A percentile compares a stretch with the other conserved stretches of the same genome.
These are phyloP conservation scores for Sebastolobus alascanus DNA, from an alignment of 2,797 vertebrate genomes.

Conservation along the genomic window DNA sequence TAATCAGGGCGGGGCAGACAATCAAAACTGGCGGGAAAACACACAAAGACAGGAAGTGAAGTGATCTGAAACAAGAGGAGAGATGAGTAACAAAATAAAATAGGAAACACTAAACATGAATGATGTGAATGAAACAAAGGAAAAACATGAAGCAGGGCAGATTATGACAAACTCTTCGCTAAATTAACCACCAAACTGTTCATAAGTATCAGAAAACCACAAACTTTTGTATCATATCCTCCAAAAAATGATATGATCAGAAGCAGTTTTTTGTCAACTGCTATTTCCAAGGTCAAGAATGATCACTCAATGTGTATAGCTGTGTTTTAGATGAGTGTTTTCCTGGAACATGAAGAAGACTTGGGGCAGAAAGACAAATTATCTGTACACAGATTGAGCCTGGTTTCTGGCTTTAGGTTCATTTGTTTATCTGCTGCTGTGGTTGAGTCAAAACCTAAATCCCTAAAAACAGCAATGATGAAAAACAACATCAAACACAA, in stretches of 20 bases:
- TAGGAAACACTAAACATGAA: neutral
- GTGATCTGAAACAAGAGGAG: neutral
- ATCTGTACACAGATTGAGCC: neutral
- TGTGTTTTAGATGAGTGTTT: neutral
- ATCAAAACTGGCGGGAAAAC: neutral
- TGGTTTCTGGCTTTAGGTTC: neutral
- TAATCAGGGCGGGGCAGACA: neutral
- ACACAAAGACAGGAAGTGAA: neutral
- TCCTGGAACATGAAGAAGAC: neutral
- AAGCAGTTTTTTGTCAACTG: neutral
- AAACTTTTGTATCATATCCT: neutral
- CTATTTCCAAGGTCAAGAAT: neutral
- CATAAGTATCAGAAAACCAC: neutral
- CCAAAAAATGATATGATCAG: neutral
- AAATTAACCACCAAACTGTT: neutral
- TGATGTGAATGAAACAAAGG: neutral
- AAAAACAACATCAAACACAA: conserved; percentile 29
- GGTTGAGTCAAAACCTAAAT: conserved; percentile 29
- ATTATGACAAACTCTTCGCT: neutral
- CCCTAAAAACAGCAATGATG: conserved; percentile 2
- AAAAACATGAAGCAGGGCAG: neutral
- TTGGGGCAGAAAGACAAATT: conserved; percentile 4
- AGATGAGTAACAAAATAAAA: neutral
- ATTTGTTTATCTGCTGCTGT: conserved; percentile 2
- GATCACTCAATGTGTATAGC: neutral